Evolutionary conservation across 2,113 vertebrate species (phyloP), one percentile per base, ranked within the genome.

Genomic region (Oceanites oceanicus): DNA sequence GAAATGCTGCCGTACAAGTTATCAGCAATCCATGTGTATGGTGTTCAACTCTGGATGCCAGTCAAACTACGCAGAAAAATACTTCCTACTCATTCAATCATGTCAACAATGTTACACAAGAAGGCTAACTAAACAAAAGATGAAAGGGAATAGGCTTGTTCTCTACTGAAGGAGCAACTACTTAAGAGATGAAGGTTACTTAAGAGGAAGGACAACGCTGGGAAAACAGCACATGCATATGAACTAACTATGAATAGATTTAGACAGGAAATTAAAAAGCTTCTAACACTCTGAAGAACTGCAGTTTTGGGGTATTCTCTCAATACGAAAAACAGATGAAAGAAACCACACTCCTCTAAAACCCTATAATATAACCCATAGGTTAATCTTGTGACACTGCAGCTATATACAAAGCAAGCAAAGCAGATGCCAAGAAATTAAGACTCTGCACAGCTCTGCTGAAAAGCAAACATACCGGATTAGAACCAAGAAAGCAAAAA

Each of bases 11-110:
- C 32, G 1, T 1, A 13, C 10, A 16, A 15, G 44, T 8, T 20
- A 25, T 10, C n/a, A 44, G 32, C 7, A 0, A 34, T 2, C 58
- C 23, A 11, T 0, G 38, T 38, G 15, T 8, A 7, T 0, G 1
- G 13, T 10, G 21, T 3, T 18, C 32, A 40, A 12, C 4, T 40
- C 79, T 61, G 66, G 79, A 5, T 21, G 45, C 23, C 62, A 27
- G 38, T 16, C 71, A 86, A 58, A 25, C 26, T 11, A 7, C 87
- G 34, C 53, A 67, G 49, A 26, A 62, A 76, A 61, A 32, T 5
- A 40, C 71, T 34, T 87, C 88, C 87, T 32, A n/a, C 71, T 70
- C 38, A 83, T 65, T 8, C 11, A 36, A 22, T 26, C 22, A 4
- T 3, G 40, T 8, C 52, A 61, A 15, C 59, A 34, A 2, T 0